Conservation (phyloP, 2,888 invertebrate species). For the Bellardia bayeri region DNA sequence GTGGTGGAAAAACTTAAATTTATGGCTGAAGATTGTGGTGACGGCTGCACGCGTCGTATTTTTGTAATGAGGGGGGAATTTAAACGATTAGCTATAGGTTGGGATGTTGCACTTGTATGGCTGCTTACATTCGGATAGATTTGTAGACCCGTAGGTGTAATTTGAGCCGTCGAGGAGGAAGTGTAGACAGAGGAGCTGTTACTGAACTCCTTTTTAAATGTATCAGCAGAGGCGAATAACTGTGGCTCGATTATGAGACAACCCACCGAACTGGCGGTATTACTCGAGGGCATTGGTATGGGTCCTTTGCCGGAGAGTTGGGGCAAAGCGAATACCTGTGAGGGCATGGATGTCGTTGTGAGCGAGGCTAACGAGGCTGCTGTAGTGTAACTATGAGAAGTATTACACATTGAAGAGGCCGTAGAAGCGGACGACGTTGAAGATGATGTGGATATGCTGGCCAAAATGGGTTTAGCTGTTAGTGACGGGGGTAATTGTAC, state of each 20-base stretch:
- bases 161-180: conserved; percentile 57
- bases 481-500: conserved; percentile 75
- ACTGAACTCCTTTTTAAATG: conserved; percentile 80
- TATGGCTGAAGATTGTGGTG: conserved; percentile 81
- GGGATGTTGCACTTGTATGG: conserved; percentile 41
- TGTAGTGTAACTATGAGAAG: conserved; percentile 52
- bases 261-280: conserved; percentile 79
- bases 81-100: conserved; percentile 63
- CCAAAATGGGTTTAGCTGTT: conserved; percentile 69
- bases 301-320: conserved; percentile 76
- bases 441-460: conserved; percentile 61
- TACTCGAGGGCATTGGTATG: conserved; percentile 78
- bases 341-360: conserved; percentile 56
- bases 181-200: conserved; percentile 42
- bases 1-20: conserved; percentile 79
- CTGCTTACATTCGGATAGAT: conserved; percentile 79
- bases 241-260: conserved; percentile 81
- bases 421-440: conserved; percentile 74
- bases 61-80: conserved; percentile 78
- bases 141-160: conserved; percentile 79
- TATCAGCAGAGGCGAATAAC: conserved; percentile 80
- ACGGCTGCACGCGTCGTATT: conserved; percentile 80
- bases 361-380: conserved; percentile 50
- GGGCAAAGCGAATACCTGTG: conserved; percentile 79
- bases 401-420: conserved; percentile 17